Conservation (phyloP, 2,113 vertebrate genomes). For the Pseudopipra pipra region DNA sequence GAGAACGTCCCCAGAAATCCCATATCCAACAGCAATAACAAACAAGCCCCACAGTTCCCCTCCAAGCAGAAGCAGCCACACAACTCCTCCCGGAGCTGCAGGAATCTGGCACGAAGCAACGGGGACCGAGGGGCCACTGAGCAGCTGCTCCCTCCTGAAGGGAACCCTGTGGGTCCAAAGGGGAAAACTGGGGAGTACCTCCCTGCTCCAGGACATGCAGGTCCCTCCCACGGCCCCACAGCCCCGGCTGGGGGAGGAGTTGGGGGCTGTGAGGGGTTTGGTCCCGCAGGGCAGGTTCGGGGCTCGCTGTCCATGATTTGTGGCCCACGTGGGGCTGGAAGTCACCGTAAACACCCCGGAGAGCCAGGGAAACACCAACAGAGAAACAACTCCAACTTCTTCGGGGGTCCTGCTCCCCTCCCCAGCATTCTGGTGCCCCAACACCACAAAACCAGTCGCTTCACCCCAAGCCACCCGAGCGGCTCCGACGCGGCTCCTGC, state of each 20-base stretch:
- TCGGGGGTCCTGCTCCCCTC: neutral
- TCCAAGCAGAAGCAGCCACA: neutral
- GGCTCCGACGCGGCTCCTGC: neutral
- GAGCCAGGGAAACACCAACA: neutral
- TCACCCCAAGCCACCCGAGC: neutral
- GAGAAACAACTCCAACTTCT: neutral
- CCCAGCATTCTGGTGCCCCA: neutral
- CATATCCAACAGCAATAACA: neutral
- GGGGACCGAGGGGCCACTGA: accelerated
- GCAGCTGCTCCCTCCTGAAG: neutral
- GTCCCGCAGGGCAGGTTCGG: neutral
- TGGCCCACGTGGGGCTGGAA: neutral
- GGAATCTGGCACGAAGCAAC: neutral
- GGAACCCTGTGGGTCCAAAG: neutral
- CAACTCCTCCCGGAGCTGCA: neutral
- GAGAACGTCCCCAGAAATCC: neutral
- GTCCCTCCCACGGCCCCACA: neutral
- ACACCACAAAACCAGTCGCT: neutral
- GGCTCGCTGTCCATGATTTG: neutral
- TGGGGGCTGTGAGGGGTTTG: neutral
- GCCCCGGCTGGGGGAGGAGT: neutral
- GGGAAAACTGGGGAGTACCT: neutral
- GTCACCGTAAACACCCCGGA: accelerated
- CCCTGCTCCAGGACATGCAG: neutral
- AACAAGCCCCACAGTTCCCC: neutral